Base-by-base conservation (phyloP, 2,888 invertebrate genomes). In the Archaeoteleia sp. region DNA sequence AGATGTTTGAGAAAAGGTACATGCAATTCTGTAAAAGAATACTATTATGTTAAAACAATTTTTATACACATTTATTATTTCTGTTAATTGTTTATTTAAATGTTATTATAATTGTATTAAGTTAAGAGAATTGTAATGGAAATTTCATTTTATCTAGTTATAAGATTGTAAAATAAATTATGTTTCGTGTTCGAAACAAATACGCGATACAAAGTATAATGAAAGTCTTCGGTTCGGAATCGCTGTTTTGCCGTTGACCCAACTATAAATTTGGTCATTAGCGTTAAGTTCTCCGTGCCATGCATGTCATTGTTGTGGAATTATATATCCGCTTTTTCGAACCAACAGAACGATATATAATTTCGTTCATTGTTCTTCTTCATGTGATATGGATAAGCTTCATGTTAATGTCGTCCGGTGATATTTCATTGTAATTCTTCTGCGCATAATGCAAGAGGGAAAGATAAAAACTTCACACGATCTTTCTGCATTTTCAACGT, bases 311-410 rank as follows among this genome's bases (percentile, higher is more conserved):
- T 49, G 23, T 37, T 23, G 23, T 39, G 39, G 39, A 29, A 48
- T 42, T 43, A 27, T 14, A 54, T 30, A 14, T 23, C 13, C 39
- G 32, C 12, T 27, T 12, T n/a, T 10, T 42, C 29, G 3, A 27
- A 25, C 27, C 30, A 35, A 48, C 32, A 12, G 1, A 9, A 37
- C 34, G 42, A 63, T 49, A 37, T 55, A 49, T 42, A 63, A 63
- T 63, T 63, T 63, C 13, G 9, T 37, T 30, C 46, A 54, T 62
- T 62, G 61, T 51, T 51, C 39, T 32, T 37, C 42, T 48, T 58
- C 34, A 39, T 27, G 8, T 37, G 43, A 30, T 34, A 55, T 23
- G 32, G 9, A 20, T n/a, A 25, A 42, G 32, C 40, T 53, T 53
- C 40, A 42, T 42, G 23, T 42, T 42, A 23, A 53, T 42, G 40